Evolutionary conservation across 2,888 invertebrate species (phyloP), one percentile per base, ranked within the genome.

Genomic region (Apamea crenata): DNA sequence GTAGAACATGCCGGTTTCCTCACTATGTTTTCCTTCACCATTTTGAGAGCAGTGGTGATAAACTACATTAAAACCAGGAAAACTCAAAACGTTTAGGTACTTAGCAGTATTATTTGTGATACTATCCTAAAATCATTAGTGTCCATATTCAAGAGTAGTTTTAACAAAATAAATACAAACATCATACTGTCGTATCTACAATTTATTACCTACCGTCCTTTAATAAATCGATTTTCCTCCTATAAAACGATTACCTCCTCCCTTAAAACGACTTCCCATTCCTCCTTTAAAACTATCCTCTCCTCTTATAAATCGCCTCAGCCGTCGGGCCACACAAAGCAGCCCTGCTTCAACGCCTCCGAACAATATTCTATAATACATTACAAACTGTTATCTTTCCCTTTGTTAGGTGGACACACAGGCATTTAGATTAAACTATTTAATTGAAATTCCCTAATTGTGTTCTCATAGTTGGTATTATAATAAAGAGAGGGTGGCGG

Each of bases 301-400:
- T 59, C n/a, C 65, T 77, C 68, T 70, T 59, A 65, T 79, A 74
- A 84, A 85, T 86, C 80, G 78, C 14, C 65, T 85, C 86, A 82
- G 72, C 70, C 65, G 50, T 56, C 44, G 63, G 47, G 69, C 65
- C 74, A 80, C 77, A 92, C 90, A 91, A 93, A 92, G 91, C 91
- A 84, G 75, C 80, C 83, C 83, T 90, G 90, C 91, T 90, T 91
- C 90, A 90, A 90, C 92, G 92, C 93, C 88, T 89, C 83, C 50
- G 77, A 91, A 94, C 92, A 94, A 93, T 94, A 93, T 92, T 91
- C 91, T 88, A 87, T 90, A 92, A 91, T 90, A 93, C 72, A 87
- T 85, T 81, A 74, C 88, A 91, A 92, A 91, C 92, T 66, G 91
- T 93, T 93, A 93, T 93, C 92, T 91, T 90, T 90, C 82, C 85